Percentiles rank a stretch among this genome's conserved stretches.
These are phyloP conservation scores for Helleia helle DNA, from an alignment of 2,888 invertebrate species.

Conservation along the genomic window DNA sequence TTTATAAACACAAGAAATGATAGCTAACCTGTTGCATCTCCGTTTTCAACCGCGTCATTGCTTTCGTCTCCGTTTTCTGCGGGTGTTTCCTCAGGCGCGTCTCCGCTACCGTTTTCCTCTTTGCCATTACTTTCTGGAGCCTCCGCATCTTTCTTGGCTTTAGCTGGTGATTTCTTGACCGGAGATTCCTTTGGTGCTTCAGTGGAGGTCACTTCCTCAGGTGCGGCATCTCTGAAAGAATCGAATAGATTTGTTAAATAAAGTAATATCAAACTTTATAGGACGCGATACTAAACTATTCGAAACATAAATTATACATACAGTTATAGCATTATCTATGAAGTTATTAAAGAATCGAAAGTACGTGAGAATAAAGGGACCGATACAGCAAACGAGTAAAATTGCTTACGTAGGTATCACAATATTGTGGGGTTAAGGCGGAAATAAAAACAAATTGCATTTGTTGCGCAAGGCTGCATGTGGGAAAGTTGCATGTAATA, in stretches of 20 bases:
- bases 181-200: slow-evolving; percentile 63
- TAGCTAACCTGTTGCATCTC: slow-evolving; percentile 57
- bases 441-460: slow-evolving; percentile 55
- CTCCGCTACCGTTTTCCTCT: slow-evolving; percentile 56
- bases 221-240: slow-evolving; percentile 54
- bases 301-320: no score
- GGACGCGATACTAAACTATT: no score
- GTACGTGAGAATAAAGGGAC: no score
- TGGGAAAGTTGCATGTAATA: slow-evolving; percentile 67
- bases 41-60: slow-evolving; percentile 63
- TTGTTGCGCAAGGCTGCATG: slow-evolving; percentile 62
- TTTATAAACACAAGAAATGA: neutral
- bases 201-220: slow-evolving; percentile 65
- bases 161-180: slow-evolving; percentile 65
- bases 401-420: slow-evolving; percentile 14
- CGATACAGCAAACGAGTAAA: slow-evolving; percentile 11
- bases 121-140: slow-evolving; percentile 63
- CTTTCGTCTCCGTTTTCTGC: slow-evolving; percentile 63
- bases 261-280: no score
- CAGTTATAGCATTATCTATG: no score
- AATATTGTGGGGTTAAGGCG: slow-evolving; percentile 31
- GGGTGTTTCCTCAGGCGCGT: slow-evolving; percentile 45
- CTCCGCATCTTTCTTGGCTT: slow-evolving; percentile 64
- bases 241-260: no score
- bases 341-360: no score